Conservation (phyloP, 2,888 invertebrate species). For the Epinotia nisella region DNA sequence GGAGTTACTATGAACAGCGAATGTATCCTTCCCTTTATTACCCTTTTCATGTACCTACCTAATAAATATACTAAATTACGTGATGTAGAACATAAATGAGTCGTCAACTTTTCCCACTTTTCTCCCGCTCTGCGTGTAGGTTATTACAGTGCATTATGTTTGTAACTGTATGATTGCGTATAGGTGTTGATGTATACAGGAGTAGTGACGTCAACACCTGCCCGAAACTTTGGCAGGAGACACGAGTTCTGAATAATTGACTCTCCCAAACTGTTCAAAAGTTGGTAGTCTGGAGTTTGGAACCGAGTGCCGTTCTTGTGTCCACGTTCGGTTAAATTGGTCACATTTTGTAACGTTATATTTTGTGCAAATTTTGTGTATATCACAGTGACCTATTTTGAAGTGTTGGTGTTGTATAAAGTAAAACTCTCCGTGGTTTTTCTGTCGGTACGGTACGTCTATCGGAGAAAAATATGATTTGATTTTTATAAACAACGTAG, state of each 20-base stretch:
- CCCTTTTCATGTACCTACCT: too few relatives aligned
- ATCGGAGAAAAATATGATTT: background rate
- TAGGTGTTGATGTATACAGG: constrained; percentile 66
- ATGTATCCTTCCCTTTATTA: background rate
- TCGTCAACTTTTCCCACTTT: constrained; percentile 53
- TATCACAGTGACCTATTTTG: constrained; percentile 5
- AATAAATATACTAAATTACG: background rate
- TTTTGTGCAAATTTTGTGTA: constrained; percentile 15
- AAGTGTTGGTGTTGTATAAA: constrained; percentile 11
- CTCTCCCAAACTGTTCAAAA: constrained; percentile 74
- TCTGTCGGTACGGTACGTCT: constrained; percentile 4
- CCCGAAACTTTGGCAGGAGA: constrained; percentile 82
- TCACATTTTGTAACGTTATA: constrained; percentile 15
- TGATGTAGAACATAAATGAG: constrained; percentile 6
- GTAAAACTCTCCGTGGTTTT: background rate
- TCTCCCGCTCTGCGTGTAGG: constrained; percentile 59
- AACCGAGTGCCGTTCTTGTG: constrained; percentile 66
- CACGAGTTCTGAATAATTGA: constrained; percentile 78
- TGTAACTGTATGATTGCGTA: constrained; percentile 62
- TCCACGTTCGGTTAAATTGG: constrained; percentile 43
- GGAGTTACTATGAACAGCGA: background rate
- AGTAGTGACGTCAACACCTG: constrained; percentile 78
- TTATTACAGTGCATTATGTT: constrained; percentile 71
- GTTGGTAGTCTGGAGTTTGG: constrained; percentile 79
- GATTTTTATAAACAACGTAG: background rate